Evolutionary conservation across 2,888 invertebrate genomes (phyloP), one percentile per base, ranked within the genome.

Genomic region (Lithophane socia): DNA sequence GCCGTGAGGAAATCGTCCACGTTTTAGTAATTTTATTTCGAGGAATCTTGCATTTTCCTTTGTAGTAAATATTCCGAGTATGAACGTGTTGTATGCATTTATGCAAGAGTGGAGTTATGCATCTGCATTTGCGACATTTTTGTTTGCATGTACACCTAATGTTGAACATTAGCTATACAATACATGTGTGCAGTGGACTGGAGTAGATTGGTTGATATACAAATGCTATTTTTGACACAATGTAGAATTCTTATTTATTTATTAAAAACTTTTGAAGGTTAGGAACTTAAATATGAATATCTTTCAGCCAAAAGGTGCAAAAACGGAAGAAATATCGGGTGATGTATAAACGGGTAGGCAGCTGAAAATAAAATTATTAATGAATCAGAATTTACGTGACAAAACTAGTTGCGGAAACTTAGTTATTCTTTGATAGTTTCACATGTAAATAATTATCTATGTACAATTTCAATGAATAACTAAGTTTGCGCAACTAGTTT

Each of bases 11-110:
- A 94, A 93, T 92, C 90, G 93, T 89, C 89, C 92, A 91, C 93
- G 93, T 93, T 93, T 93, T 91, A 92, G 90, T 91, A 88, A 93
- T 94, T 94, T 94, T 94, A 93, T 94, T 93, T 92, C 84, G 78
- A 70, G 75, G 83, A 87, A 88, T 89, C 88, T 88, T 88, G 81
- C 88, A 90, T 92, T 92, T 90, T 90, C 89, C 91, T 93, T 93
- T 93, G 90, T 91, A 86, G 79, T 77, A 89, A 88, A 84, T 86
- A 86, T 87, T 78, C 66, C 74, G 73, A 80, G 77, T 84, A 86
- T 87, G 83, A 82, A 73, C 47, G 29, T 63, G 65, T 76, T 79
- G 70, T 73, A 68, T 66, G 54, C 58, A 37, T 79, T 65, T 70
- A 74, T 69, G 67, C 67, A 54, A 60, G 56, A 71, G 2, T 56